phyloP scores from a whole-genome alignment of 1,140 invertebrate species.

The Drosophila gunungcola region DNA sequence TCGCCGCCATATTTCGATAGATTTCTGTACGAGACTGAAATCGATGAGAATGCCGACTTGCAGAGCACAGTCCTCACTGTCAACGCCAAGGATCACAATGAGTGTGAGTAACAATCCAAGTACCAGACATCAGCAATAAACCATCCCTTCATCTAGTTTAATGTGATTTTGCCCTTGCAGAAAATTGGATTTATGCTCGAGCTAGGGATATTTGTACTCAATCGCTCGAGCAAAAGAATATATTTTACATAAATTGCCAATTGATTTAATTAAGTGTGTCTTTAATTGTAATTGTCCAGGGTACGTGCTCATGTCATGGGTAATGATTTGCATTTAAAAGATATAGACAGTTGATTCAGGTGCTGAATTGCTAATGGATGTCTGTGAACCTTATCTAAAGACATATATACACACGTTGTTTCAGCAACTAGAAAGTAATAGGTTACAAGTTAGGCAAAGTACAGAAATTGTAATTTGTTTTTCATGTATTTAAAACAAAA shows the following conservation, averaged over 20 bases:
- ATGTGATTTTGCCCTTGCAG: slow-evolving; percentile 34
- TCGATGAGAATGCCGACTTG: slow-evolving; percentile 90
- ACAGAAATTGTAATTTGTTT: too few relatives aligned
- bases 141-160: slow-evolving; percentile 24
- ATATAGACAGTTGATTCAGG: slow-evolving; percentile 22
- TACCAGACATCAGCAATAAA: slow-evolving; percentile 32
- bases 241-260: slow-evolving; percentile 62
- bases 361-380: background rate
- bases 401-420: too few relatives aligned
- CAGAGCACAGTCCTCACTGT: slow-evolving; percentile 89
- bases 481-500: too few relatives aligned
- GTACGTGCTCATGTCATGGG: background rate
- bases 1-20: slow-evolving; percentile 90
- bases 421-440: too few relatives aligned
- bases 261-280: slow-evolving; percentile 75
- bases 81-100: slow-evolving; percentile 89
- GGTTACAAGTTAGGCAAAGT: too few relatives aligned
- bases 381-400: slow-evolving; percentile 3
- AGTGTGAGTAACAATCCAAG: slow-evolving; percentile 85
- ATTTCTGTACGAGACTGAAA: slow-evolving; percentile 88
- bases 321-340: slow-evolving; percentile 42
- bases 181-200: slow-evolving; percentile 35
- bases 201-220: slow-evolving; percentile 15
- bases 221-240: slow-evolving; percentile 28
- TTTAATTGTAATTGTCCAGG: slow-evolving; percentile 64